Percentiles rank a stretch among this genome's conserved stretches.
These are phyloP conservation scores for Aplysina aerophoba DNA, from an alignment of 37 sponge, comb jelly and placozoan genomes.

Conservation along the genomic window DNA sequence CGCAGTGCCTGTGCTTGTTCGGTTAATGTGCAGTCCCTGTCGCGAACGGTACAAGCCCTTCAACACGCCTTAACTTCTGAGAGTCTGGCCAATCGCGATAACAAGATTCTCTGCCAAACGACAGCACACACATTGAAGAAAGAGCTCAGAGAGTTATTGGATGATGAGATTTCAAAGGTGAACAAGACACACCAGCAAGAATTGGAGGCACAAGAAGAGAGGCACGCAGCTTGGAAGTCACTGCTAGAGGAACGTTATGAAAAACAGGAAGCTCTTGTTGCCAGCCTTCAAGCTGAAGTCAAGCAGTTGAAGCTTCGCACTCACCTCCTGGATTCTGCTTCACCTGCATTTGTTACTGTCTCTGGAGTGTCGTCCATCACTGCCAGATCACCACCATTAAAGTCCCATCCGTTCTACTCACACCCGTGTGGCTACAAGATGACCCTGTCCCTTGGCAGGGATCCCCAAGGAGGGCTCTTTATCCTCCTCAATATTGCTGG, in stretches of 20 bases:
- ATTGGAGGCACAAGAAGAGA: neutral
- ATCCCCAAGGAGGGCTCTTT: neutral
- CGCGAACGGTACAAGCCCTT: neutral
- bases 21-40: neutral
- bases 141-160: neutral
- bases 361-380: neutral
- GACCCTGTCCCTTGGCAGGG: constrained; percentile 1
- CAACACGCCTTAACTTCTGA: neutral
- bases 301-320: neutral
- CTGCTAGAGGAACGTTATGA: neutral
- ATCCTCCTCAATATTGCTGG: neutral
- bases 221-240: neutral
- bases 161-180: neutral
- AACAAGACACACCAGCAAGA: neutral
- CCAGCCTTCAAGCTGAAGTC: neutral
- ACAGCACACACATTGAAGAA: neutral
- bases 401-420: constrained; percentile 15
- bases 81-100: neutral
- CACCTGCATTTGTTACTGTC: constrained; percentile 13
- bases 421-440: constrained; percentile 21
- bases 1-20: too few relatives aligned
- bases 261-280: neutral
- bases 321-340: neutral
- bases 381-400: neutral
- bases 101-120: neutral